phyloP scores from a whole-genome alignment of 2,888 invertebrate species.

The Corbicula japonica region DNA sequence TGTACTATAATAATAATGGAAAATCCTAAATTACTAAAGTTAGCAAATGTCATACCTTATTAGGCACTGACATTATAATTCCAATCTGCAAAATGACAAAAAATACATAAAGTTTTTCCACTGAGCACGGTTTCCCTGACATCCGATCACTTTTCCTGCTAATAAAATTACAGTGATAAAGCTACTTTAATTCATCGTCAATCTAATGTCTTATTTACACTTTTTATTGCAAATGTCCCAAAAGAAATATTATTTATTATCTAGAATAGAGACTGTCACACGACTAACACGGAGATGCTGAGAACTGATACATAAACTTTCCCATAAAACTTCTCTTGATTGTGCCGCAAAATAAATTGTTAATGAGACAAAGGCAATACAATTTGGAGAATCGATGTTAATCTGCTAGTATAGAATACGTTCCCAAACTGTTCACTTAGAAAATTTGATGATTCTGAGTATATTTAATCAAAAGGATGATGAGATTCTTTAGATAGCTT shows the following conservation, averaged over 20 bases:
- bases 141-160: neutral
- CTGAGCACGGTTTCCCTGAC: neutral
- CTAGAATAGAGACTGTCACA: neutral
- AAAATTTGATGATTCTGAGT: neutral
- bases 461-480: neutral
- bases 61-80: too few species aligned
- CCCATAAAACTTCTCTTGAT: constrained; percentile 2
- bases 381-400: neutral
- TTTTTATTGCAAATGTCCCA: neutral
- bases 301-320: neutral
- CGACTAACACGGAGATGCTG: neutral
- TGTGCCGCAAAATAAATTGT: neutral
- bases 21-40: too few species aligned
- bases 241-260: constrained; percentile 5
- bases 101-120: too few species aligned
- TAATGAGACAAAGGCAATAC: neutral
- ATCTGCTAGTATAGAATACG: neutral
- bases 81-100: too few species aligned
- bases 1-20: too few species aligned
- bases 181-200: too few species aligned
- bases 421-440: neutral
- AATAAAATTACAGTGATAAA: neutral
- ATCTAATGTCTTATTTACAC: constrained; percentile 14
- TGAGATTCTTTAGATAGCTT: neutral
- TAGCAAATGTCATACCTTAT: too few species aligned